Evolutionary conservation across 2,888 invertebrate species (phyloP).

Genomic region (Teleogryllus oceanicus): DNA sequence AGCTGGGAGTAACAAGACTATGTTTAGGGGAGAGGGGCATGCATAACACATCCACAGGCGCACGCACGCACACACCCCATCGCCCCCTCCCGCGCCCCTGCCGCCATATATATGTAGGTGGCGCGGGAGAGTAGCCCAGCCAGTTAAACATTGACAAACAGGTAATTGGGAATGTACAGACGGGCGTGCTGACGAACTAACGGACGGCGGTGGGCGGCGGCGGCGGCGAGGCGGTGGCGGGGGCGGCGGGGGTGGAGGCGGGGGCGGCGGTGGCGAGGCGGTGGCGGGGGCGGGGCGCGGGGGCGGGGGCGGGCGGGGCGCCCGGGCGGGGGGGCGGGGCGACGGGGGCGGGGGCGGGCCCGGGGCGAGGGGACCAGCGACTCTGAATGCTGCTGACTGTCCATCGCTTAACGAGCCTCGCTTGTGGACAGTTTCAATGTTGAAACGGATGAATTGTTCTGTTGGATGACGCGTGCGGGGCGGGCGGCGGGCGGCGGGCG

Average conservation of each 20-base stretch:
- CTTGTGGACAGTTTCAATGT: slow-evolving; percentile 34
- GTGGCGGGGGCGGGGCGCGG: neutral
- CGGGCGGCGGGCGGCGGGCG: neutral
- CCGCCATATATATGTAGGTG: neutral
- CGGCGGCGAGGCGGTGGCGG: neutral
- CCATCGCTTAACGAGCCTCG: slow-evolving; percentile 32
- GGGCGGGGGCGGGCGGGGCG: neutral
- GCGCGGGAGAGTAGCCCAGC: slow-evolving; percentile 28
- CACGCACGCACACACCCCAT: neutral
- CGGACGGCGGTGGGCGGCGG: neutral
- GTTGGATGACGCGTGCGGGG: slow-evolving; percentile 24
- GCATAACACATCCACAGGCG: neutral
- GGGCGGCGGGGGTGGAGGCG: neutral
- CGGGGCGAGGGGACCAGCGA: neutral
- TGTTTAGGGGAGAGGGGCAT: neutral
- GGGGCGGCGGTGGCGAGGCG: neutral
- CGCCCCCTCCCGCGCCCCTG: too few relatives aligned
- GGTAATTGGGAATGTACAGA: slow-evolving; percentile 41
- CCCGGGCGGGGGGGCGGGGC: neutral
- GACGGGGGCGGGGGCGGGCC: neutral
- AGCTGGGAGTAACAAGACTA: neutral
- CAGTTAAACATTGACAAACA: slow-evolving; percentile 43
- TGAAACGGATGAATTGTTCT: slow-evolving; percentile 32
- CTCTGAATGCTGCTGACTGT: slow-evolving; percentile 23
- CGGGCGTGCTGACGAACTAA: slow-evolving; percentile 21